Conservation (phyloP, 2,888 invertebrate genomes). For the Cotesia congregata region DNA sequence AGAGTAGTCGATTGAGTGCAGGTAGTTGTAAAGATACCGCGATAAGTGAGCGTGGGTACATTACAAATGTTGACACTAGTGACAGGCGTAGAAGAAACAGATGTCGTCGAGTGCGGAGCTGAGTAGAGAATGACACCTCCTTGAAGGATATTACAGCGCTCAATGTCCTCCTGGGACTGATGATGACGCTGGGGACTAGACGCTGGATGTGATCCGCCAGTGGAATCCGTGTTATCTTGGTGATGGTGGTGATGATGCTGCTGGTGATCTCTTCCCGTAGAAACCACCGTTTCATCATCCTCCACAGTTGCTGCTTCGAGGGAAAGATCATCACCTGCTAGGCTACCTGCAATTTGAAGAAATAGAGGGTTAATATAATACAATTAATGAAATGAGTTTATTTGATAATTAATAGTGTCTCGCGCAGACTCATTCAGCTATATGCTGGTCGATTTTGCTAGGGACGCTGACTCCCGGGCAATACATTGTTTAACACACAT, state of each 20-base stretch:
- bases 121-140: slow-evolving; percentile 67
- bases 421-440: slow-evolving; percentile 8
- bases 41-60: slow-evolving; percentile 72
- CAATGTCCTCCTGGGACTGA: slow-evolving; percentile 61
- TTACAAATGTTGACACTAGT: slow-evolving; percentile 71
- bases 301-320: slow-evolving; percentile 74
- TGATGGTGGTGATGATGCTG: slow-evolving; percentile 72
- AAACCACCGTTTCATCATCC: slow-evolving; percentile 67
- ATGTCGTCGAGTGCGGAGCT: slow-evolving; percentile 60
- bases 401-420: background rate
- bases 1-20: slow-evolving; percentile 78
- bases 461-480: slow-evolving; percentile 8
- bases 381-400: too few species aligned
- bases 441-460: slow-evolving; percentile 9
- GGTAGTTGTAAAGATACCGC: slow-evolving; percentile 82
- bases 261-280: slow-evolving; percentile 68
- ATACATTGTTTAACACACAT: background rate
- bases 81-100: slow-evolving; percentile 56
- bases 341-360: slow-evolving; percentile 77
- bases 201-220: slow-evolving; percentile 53
- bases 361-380: background rate
- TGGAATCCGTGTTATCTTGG: slow-evolving; percentile 61
- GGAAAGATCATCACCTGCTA: slow-evolving; percentile 85
- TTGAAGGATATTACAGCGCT: slow-evolving; percentile 65
- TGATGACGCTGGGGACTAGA: slow-evolving; percentile 63